Evolutionary conservation across 1,140 invertebrate species (phyloP).

Genomic region (Parasteatoda tepidariorum): DNA sequence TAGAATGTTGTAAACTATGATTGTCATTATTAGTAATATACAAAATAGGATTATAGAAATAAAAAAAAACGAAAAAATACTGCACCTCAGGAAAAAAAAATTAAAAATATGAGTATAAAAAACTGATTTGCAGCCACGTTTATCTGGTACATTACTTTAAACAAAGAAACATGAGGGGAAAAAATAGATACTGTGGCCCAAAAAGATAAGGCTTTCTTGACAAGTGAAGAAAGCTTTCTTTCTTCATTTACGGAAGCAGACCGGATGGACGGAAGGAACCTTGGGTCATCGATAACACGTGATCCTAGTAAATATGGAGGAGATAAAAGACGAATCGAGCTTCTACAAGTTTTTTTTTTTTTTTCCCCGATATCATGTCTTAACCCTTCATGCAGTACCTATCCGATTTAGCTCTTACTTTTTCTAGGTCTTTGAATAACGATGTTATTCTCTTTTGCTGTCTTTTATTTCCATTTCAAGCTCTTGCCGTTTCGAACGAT

Average conservation of each 20-base stretch:
- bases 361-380: no score
- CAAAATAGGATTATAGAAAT: no score
- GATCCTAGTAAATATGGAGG: conserved; percentile 43
- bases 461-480: background rate
- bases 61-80: no score
- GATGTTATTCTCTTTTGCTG: background rate
- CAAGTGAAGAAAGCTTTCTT: conserved; percentile 33
- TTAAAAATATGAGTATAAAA: no score
- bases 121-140: no score
- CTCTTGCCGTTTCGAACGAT: background rate
- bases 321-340: background rate
- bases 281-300: conserved; percentile 39
- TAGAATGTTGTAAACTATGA: no score
- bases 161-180: background rate
- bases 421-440: conserved; percentile 1
- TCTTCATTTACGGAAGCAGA: conserved; percentile 6
- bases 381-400: background rate
- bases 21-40: no score
- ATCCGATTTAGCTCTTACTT: background rate
- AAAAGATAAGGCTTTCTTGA: background rate
- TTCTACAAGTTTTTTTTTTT: background rate
- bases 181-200: background rate
- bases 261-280: conserved; percentile 27
- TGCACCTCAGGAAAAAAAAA: no score
- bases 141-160: no score